Percentiles rank a stretch among this genome's conserved stretches.
Evolutionary conservation across 2,888 invertebrate species (phyloP).

Genomic region (Chloroclystis v-ata): DNA sequence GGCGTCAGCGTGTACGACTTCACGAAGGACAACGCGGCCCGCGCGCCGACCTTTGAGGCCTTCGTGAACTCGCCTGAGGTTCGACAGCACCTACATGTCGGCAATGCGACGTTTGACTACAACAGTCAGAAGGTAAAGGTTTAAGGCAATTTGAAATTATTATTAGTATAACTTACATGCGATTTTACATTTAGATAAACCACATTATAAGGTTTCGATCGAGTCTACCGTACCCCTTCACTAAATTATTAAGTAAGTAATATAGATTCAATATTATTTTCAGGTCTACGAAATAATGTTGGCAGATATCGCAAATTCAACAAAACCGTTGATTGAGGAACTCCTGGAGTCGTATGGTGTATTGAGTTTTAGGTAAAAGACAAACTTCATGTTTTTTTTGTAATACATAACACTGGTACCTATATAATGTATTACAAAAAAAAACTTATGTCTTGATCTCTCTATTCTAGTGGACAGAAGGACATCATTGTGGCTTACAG

Average conservation of each 20-base stretch:
- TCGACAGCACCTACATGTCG: slow-evolving; percentile 55
- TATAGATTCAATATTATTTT: no score
- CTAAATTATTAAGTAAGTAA: no score
- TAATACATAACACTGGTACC: no score
- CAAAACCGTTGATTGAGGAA: slow-evolving; percentile 79
- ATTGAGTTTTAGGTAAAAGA: slow-evolving; percentile 77
- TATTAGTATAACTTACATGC: no score
- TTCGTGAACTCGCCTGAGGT: slow-evolving; percentile 58
- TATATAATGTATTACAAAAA: no score
- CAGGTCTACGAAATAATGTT: slow-evolving; percentile 80
- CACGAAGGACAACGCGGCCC: slow-evolving; percentile 26
- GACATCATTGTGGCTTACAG: slow-evolving; percentile 48
- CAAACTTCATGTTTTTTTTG: no score
- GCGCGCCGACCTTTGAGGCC: slow-evolving; percentile 27
- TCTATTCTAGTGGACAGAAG: slow-evolving; percentile 44
- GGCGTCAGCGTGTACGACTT: slow-evolving; percentile 47
- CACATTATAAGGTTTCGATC: no score
- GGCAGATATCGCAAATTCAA: slow-evolving; percentile 82
- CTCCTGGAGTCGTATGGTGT: slow-evolving; percentile 80
- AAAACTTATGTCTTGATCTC: no score
- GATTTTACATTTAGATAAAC: no score
- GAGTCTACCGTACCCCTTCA: no score
- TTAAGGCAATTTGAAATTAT: no score
- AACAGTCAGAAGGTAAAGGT: slow-evolving; percentile 40
- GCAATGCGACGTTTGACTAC: slow-evolving; percentile 51